Evolutionary conservation across 2,797 vertebrate genomes (phyloP).

Genomic region (Coluber constrictor): DNA sequence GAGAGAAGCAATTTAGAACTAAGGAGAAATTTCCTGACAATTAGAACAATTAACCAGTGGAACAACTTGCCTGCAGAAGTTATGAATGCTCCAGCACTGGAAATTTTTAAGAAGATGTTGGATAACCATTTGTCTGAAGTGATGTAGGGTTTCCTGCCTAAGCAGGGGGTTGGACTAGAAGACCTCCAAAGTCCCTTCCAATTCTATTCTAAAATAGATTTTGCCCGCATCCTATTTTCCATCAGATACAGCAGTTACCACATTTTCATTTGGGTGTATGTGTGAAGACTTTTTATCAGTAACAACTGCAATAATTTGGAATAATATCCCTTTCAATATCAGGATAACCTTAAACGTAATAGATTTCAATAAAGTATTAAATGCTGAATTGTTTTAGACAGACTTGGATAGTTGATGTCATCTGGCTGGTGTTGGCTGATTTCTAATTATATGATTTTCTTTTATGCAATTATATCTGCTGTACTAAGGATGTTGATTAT

Average conservation of each 20-base stretch:
- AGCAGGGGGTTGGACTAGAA: no score
- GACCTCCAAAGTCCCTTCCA: no score
- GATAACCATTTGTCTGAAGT: no score
- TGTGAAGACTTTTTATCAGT: neutral
- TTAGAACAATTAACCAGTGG: no score
- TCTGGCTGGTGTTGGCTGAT: neutral
- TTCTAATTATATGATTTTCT: slow-evolving; percentile 7
- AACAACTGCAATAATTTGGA: neutral
- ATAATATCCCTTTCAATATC: neutral
- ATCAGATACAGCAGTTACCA: slow-evolving; percentile 17
- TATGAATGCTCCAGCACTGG: no score
- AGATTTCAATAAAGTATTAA: neutral
- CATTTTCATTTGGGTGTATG: neutral
- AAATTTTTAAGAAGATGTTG: no score
- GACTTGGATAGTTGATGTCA: neutral
- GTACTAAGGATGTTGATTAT: neutral
- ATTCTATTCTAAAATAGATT: slow-evolving; percentile 7
- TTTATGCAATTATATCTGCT: neutral
- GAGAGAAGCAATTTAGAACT: no score
- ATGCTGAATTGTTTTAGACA: neutral
- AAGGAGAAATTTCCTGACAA: no score
- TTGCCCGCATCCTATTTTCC: slow-evolving; percentile 36
- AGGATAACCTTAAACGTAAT: neutral
- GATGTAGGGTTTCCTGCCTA: no score
- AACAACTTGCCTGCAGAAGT: no score